Percentiles rank a stretch among this genome's conserved stretches.
Conservation (phyloP, 2,113 vertebrate species). For the Sorex araneus region DNA sequence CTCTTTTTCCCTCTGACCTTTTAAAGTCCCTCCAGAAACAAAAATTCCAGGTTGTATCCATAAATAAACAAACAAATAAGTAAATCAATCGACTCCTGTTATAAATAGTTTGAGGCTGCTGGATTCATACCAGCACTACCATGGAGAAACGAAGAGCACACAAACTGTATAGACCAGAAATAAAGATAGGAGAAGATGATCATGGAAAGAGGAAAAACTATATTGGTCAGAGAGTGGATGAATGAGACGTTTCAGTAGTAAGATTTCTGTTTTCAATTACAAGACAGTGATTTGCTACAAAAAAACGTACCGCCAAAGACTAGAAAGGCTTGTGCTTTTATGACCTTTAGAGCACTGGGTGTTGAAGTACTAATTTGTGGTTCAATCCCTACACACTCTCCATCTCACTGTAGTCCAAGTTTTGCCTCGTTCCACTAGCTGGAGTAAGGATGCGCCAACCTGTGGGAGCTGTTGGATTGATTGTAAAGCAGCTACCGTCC, state of each 20-base stretch:
- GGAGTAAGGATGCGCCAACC: not conserved
- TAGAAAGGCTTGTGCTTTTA: not conserved
- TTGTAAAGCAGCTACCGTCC: not conserved
- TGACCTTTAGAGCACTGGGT: not conserved
- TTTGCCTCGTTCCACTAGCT: not conserved
- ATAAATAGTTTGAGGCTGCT: not conserved
- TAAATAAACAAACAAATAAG: not conserved
- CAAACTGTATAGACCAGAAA: constrained; percentile 35
- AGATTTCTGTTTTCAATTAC: constrained; percentile 2
- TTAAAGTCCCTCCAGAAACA: constrained; percentile 32
- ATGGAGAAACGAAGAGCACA: not conserved
- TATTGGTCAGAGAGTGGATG: not conserved
- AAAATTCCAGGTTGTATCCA: not conserved
- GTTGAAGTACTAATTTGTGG: not conserved
- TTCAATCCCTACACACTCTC: not conserved
- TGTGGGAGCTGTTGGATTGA: not conserved
- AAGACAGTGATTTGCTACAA: not conserved
- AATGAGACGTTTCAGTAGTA: not conserved
- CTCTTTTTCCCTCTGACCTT: not conserved
- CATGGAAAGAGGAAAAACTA: not conserved
- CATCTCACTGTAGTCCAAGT: not conserved
- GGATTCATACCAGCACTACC: not conserved
- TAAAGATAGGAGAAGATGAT: not conserved
- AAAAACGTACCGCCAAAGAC: not conserved
- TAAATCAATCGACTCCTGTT: not conserved